Base-by-base conservation (phyloP, 1,140 invertebrate species). In the Aphis gossypii region DNA sequence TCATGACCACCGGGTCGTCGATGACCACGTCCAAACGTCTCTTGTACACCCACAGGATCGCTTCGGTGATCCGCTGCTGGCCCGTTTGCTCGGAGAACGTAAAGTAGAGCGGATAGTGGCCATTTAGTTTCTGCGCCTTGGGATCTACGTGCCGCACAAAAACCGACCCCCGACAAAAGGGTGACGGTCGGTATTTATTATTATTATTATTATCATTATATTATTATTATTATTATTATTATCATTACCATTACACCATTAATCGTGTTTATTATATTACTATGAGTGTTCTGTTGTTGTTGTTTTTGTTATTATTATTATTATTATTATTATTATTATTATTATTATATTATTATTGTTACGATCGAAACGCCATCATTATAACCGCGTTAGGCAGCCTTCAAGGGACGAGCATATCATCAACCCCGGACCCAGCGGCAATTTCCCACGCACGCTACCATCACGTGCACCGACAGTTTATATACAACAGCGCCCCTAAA, bases 81-180 rank as follows among this genome's bases (percentile, higher is more conserved):
- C 95, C 94, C 46, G 96, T 95, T 94, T 96, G 96, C 88, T 96
- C 96, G 51, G 96, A 96, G 94, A 96, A 96, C 56, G 96, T 96
- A 94, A 96, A 96, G 94, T 96, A 96, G 82, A 96, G 94, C 54
- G 96, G 95, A 94, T 96, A 95, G 51, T 95, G 94, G 87, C 94
- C 95, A 94, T 95, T 95, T 94, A 96, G 94, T 95, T 95, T 95
- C 87, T 95, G 95, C 95, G 96, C 96, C 96, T 95, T 20, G 95
- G 95, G 94, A 93, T 54, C 88, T 46, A 41, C 54, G 54, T 44
- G 25, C 44, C 38, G 14, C 25, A 89, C 30, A 93, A 93, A 38
- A 94, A 88, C 41, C 91, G 38, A 84, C 48, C 54, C 48, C 87
- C 35, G 35, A 91, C 54, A 83, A 90, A 82, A 56, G n/a, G n/a